Conservation (phyloP, 2,113 vertebrate genomes). For the Phylloscopus trochiloides region DNA sequence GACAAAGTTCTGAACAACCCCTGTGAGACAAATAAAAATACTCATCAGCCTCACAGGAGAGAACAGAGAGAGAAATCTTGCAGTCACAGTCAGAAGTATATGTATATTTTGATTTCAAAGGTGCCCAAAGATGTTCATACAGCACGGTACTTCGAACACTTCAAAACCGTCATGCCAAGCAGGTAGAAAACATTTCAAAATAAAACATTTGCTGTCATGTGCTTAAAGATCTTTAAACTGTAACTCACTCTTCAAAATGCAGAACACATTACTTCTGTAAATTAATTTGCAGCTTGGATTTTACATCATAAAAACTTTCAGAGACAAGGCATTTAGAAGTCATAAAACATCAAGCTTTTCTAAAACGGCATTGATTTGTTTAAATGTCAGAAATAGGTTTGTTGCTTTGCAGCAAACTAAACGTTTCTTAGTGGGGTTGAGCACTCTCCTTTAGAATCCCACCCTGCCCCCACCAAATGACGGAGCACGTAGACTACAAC, state of each 20-base stretch:
- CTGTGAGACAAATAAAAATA: conserved; percentile 59
- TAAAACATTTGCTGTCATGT: background rate
- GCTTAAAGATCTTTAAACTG: background rate
- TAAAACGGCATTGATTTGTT: background rate
- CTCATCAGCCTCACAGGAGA: background rate
- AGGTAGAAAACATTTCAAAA: background rate
- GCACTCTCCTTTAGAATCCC: background rate
- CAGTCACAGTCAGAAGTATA: background rate
- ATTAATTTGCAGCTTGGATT: background rate
- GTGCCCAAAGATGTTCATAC: background rate
- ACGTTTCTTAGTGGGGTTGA: background rate
- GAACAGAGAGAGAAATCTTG: background rate
- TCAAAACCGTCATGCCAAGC: background rate
- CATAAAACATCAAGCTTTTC: background rate
- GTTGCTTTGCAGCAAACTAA: background rate
- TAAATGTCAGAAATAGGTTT: background rate
- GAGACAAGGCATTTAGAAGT: background rate
- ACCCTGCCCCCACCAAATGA: background rate
- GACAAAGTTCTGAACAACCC: conserved; percentile 95
- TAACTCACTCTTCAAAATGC: background rate
- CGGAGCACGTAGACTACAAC: background rate
- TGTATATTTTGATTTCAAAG: background rate
- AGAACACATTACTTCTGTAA: background rate
- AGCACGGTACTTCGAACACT: background rate
- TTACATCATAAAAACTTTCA: background rate